These are phyloP conservation scores for Gastrophysa polygoni DNA, from an alignment of 2,888 invertebrate species.

Conservation along the genomic window DNA sequence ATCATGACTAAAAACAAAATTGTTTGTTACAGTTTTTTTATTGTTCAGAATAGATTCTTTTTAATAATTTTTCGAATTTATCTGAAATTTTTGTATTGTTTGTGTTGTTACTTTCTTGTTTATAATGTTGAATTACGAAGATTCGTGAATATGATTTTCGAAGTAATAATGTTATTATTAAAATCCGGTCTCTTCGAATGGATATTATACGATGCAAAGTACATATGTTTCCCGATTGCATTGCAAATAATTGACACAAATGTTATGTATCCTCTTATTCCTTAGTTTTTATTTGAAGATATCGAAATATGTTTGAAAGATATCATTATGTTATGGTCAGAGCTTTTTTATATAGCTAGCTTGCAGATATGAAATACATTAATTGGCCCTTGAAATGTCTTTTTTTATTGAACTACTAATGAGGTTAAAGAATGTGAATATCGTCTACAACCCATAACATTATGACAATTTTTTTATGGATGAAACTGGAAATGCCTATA, in stretches of 20 bases:
- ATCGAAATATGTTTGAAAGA: slow-evolving; percentile 53
- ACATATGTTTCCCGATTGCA: slow-evolving; percentile 39
- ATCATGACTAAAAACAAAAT: slow-evolving; percentile 14
- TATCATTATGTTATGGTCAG: slow-evolving; percentile 43
- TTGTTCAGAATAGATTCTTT: slow-evolving; percentile 31
- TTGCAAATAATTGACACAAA: slow-evolving; percentile 33
- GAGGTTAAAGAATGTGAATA: no score
- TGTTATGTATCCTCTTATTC: slow-evolving; percentile 33
- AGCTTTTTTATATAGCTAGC: slow-evolving; percentile 47
- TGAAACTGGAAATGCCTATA: no score
- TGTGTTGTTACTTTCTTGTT: slow-evolving; percentile 25
- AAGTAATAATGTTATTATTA: slow-evolving; percentile 20
- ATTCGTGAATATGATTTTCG: slow-evolving; percentile 27
- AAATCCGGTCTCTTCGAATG: slow-evolving; percentile 9
- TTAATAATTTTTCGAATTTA: slow-evolving; percentile 31
- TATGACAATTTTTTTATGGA: no score
- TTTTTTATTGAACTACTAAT: neutral
- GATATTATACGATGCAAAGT: slow-evolving; percentile 30
- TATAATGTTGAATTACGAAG: slow-evolving; percentile 14
- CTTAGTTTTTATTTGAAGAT: slow-evolving; percentile 45
- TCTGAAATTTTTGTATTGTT: slow-evolving; percentile 34
- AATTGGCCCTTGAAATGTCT: slow-evolving; percentile 33
- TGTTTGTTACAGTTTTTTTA: slow-evolving; percentile 23
- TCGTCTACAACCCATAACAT: no score
- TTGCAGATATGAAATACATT: slow-evolving; percentile 44